Evolutionary conservation across 2,888 invertebrate species (phyloP), one percentile per base, ranked within the genome.

Genomic region (Caenorhabditis angaria): DNA sequence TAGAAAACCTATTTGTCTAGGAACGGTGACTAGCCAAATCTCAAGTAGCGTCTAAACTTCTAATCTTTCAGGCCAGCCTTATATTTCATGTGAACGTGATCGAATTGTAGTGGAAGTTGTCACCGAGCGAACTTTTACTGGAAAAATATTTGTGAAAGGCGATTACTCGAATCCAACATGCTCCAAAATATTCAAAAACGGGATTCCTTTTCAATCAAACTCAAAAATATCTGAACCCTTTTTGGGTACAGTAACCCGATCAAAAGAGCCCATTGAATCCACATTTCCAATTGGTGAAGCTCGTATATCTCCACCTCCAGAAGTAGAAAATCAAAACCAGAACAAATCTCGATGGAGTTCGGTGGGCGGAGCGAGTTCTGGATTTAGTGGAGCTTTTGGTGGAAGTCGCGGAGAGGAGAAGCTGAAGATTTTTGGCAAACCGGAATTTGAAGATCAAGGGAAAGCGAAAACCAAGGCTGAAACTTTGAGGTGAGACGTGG

Each of bases 71-170:
- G 70, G 70, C 59, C 56, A 70, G 57, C 82, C 82, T 14, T 64
- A 62, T 10, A 77, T 82, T 18, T 68, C 71, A 2, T 86, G 86
- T 69, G 82, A 83, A 65, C 61, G 73, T 5, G 84, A 86, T 59
- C 70, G 63, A 48, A 81, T 86, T 35, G 76, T 74, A 8, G 82
- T 86, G 47, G 77, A 77, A 56, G 82, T 86, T 35, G 69, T 78
- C 55, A 84, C 84, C 1, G 65, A 80, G 28, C 68, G 78, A 27
- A 70, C 78, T 8, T 85, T 85, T 66, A 72, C 70, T 29, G 85
- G 85, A 25, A 78, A 83, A 61, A 76, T 85, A 20, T 85, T 80
- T 56, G 85, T 85, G 12, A 85, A 86, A 59, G 85, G 84, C 32
- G 83, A 85, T 53, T 83, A 81, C 57, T 72, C 69, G 48, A 82